Evolutionary conservation across 2,113 vertebrate species (phyloP), one percentile per base, ranked within the genome.

Genomic region (Gavia stellata): DNA sequence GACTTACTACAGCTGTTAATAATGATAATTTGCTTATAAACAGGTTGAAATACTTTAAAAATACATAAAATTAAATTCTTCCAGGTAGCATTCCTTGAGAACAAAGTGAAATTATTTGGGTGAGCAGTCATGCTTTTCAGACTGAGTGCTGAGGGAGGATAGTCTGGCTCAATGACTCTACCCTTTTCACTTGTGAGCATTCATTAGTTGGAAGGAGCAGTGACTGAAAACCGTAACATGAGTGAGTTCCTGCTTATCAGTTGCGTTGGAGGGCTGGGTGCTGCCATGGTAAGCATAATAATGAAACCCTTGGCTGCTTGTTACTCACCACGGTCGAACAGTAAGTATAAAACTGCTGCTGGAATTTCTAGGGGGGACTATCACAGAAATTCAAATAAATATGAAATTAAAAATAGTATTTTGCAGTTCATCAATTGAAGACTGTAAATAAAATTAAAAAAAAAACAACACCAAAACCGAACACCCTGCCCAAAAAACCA

Each of bases 201-300:
- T 88, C 17, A 3, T 81, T 29, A 47, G 45, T 52, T 73, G n/a
- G 44, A 24, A 38, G n/a, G 19, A 70, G 42, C 1, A 7, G 53
- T 5, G 83, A 26, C 59, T 70, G 75, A 9, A 29, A 61, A 34
- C 38, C 1, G 0, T 7, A 23, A 44, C 44, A 8, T 0, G 1
- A 77, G 24, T 0, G 1, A 77, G 24, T 49, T 74, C 36, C 52
- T 81, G 70, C 73, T 68, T 59, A 38, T 47, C 66, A 1, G 25
- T 15, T 16, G 4, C 47, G 68, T 2, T 26, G n/a, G 65, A 52
- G 82, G 29, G 28, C 44, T 71, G 67, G 53, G 4, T 58, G 55
- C 52, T 74, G 63, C 24, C 4, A 0, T 17, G 34, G 24, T 10
- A 28, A 31, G 31, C 31, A 17, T 66, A 23, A 26, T 61, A 36